Evolutionary conservation across 2,888 invertebrate species (phyloP).

Genomic region (Pseudoips prasinana): DNA sequence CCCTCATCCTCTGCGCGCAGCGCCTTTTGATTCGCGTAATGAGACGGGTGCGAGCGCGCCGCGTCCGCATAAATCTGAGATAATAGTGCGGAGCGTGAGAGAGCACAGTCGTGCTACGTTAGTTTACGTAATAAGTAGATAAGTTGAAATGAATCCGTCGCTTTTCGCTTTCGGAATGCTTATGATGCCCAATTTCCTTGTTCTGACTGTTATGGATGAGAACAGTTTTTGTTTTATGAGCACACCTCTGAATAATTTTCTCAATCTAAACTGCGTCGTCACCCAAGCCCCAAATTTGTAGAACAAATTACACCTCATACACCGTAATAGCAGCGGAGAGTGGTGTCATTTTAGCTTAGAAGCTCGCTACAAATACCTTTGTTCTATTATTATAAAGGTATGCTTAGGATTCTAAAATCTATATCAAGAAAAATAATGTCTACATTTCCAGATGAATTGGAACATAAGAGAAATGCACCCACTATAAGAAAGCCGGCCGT

Average conservation of each 20-base stretch:
- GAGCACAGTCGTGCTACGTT: slow-evolving; percentile 69
- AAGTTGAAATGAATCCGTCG: slow-evolving; percentile 54
- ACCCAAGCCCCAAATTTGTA: too few species aligned
- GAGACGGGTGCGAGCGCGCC: slow-evolving; percentile 63
- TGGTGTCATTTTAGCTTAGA: too few species aligned
- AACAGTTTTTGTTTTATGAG: slow-evolving; percentile 30
- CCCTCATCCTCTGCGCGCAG: slow-evolving; percentile 45
- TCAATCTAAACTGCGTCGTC: too few species aligned
- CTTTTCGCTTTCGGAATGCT: slow-evolving; percentile 41
- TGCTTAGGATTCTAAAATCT: too few species aligned
- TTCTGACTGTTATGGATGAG: slow-evolving; percentile 37
- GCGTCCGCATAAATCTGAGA: slow-evolving; percentile 69
- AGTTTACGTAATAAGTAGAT: slow-evolving; percentile 70
- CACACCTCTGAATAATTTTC: too few species aligned
- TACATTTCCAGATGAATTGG: too few species aligned
- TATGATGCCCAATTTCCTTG: slow-evolving; percentile 53
- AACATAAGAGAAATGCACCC: neutral
- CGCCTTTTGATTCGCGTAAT: slow-evolving; percentile 68
- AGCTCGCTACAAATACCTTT: too few species aligned
- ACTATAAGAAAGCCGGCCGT: neutral
- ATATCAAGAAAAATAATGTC: too few species aligned
- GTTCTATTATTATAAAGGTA: too few species aligned
- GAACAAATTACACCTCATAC: too few species aligned
- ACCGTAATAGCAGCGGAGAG: too few species aligned
- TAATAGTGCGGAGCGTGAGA: slow-evolving; percentile 72